A percentile compares a stretch with the other conserved stretches of the same genome.
Conservation (phyloP, 2,113 vertebrate species). For the Anser brachyrhynchus region DNA sequence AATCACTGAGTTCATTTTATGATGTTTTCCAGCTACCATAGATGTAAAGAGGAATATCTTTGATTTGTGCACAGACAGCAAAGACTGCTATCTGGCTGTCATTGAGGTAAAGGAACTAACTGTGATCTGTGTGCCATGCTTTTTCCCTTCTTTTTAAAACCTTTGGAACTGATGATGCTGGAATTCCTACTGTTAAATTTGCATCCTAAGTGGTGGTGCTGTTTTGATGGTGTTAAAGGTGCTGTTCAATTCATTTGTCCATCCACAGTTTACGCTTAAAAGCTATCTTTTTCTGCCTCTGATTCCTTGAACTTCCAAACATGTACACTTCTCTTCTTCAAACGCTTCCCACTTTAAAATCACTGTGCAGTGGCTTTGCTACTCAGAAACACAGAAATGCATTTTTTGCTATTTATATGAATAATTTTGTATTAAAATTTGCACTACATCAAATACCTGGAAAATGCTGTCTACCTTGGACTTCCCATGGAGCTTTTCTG, state of each 20-base stretch:
- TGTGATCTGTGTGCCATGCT: not conserved
- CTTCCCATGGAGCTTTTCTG: not conserved
- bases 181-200: not conserved
- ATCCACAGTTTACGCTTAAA: not conserved
- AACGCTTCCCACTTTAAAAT: not conserved
- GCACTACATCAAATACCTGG: not conserved
- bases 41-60: conserved; percentile 99
- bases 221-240: not conserved
- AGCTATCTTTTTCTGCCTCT: not conserved
- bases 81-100: conserved; percentile 98
- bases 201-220: not conserved
- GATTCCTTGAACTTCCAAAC: not conserved
- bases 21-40: conserved; percentile 88
- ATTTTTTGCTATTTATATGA: not conserved
- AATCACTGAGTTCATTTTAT: not conserved
- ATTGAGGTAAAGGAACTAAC: conserved; percentile 87
- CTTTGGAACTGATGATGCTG: not conserved
- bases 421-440: not conserved
- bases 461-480: rapidly evolving
- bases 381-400: not conserved
- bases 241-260: not conserved
- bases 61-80: conserved; percentile 98
- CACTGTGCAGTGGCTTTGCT: not conserved
- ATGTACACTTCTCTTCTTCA: not conserved
- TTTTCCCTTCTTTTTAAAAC: not conserved